A percentile compares a stretch with the other conserved stretches of the same genome.
Evolutionary conservation across 2,797 vertebrate genomes (phyloP).

Genomic region (Sebastes vulpes): DNA sequence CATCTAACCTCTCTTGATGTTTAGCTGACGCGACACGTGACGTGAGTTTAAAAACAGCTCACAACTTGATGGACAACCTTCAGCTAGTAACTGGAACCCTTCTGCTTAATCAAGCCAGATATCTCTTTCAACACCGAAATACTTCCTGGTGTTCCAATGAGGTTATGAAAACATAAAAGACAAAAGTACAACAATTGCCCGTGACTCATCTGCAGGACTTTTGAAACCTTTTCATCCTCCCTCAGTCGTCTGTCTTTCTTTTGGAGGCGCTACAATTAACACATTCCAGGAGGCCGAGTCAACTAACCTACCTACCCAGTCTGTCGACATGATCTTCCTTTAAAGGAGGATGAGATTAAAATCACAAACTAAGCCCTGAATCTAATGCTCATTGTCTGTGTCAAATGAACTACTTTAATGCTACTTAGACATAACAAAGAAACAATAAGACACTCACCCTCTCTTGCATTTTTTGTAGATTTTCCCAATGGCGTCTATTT

Average conservation of each 20-base stretch:
- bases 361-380: constrained; percentile 25
- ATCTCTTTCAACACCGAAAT: constrained; percentile 51
- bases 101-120: constrained; percentile 36
- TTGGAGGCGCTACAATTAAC: constrained; percentile 72
- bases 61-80: not conserved
- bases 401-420: not conserved
- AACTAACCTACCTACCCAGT: constrained; percentile 65
- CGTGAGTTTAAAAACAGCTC: not conserved
- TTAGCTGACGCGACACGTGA: not conserved
- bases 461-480: constrained; percentile 99
- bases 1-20: not conserved
- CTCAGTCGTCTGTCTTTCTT: constrained; percentile 46
- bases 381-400: not conserved
- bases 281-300: constrained; percentile 73
- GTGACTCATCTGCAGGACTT: constrained; percentile 74
- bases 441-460: constrained; percentile 88
- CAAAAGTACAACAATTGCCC: constrained; percentile 30
- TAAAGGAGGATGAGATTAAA: constrained; percentile 51
- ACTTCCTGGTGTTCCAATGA: constrained; percentile 49
- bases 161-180: constrained; percentile 62
- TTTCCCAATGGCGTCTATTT: constrained; percentile 94
- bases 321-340: constrained; percentile 61
- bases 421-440: not conserved
- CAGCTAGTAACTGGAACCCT: constrained; percentile 6
- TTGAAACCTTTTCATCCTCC: constrained; percentile 67